Conservation (phyloP, 1,140 invertebrate genomes). For the Meloidogyne exigua region DNA sequence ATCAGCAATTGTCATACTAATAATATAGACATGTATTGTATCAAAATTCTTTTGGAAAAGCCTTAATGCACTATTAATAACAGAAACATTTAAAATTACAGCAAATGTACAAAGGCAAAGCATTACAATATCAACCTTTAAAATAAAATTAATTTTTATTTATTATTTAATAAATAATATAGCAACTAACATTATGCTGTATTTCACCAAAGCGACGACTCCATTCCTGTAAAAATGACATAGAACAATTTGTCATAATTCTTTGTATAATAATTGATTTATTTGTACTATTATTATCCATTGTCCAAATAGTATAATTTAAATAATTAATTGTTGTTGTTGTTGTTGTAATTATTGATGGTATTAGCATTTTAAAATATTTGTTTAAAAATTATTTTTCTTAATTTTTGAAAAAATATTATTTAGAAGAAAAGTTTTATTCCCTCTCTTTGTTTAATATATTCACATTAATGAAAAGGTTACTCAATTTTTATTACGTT, state of each 20-base stretch:
- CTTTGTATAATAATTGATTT: neutral
- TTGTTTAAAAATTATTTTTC: neutral
- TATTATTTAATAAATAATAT: neutral
- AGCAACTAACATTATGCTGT: neutral
- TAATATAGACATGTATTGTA: constrained; percentile 25
- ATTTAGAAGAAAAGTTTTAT: no score
- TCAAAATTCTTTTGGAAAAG: constrained; percentile 12
- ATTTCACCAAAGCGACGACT: neutral
- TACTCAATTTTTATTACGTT: no score
- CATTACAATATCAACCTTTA: neutral
- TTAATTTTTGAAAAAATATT: no score
- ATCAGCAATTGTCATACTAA: constrained; percentile 27
- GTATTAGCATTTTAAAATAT: neutral
- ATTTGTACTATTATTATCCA: neutral
- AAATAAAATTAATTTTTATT: neutral
- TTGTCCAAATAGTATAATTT: neutral
- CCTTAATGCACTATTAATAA: neutral
- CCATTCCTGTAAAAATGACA: neutral
- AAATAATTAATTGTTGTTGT: neutral
- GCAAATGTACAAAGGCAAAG: neutral
- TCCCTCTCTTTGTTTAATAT: no score
- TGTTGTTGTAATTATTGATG: neutral
- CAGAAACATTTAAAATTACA: constrained; percentile 10
- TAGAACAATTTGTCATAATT: neutral
- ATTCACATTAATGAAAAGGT: no score